A percentile compares a stretch with the other conserved stretches of the same genome.
phyloP scores from a whole-genome alignment of 2,888 invertebrate genomes.

The Syritta pipiens region DNA sequence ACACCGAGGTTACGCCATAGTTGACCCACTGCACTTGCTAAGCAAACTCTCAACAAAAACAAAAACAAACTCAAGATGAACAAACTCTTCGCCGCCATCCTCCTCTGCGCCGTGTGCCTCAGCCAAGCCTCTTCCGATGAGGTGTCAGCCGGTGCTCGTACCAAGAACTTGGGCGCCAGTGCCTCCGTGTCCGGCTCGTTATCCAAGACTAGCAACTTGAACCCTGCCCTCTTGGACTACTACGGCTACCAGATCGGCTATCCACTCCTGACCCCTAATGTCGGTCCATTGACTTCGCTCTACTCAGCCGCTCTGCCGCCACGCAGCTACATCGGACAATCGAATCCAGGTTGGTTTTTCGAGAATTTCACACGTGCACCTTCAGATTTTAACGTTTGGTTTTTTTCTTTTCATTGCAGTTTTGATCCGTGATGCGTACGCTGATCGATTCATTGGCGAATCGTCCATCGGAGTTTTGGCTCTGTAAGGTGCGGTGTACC shows the following conservation, averaged over 20 bases:
- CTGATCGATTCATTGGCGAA: conserved; percentile 33
- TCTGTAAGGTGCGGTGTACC: conserved; percentile 5
- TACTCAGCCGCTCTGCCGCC: conserved; percentile 76
- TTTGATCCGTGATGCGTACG: neutral
- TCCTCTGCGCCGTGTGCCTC: conserved; percentile 48
- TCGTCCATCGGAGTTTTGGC: conserved; percentile 23
- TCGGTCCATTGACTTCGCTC: conserved; percentile 73
- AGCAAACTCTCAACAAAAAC: conserved; percentile 17
- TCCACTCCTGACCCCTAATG: conserved; percentile 73
- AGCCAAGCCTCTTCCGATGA: conserved; percentile 10
- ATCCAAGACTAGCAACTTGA: too few relatives aligned
- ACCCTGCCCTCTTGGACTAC: conserved; percentile 71
- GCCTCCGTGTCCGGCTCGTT: too few relatives aligned
- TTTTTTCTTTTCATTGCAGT: conserved; percentile 45
- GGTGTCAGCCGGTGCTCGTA: conserved; percentile 24
- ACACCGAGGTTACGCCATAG: conserved; percentile 28
- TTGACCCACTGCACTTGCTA: conserved; percentile 27
- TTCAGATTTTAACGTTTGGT: neutral
- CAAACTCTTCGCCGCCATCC: conserved; percentile 51
- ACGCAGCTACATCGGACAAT: conserved; percentile 75
- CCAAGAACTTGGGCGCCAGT: too few relatives aligned
- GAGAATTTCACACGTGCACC: neutral
- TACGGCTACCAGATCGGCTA: conserved; percentile 74
- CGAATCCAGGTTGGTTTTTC: conserved; percentile 75
- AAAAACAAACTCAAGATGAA: conserved; percentile 30